Evolutionary conservation across 2,797 vertebrate genomes (phyloP), one percentile per base, ranked within the genome.

Genomic region (Pseudomugil tenellus): DNA sequence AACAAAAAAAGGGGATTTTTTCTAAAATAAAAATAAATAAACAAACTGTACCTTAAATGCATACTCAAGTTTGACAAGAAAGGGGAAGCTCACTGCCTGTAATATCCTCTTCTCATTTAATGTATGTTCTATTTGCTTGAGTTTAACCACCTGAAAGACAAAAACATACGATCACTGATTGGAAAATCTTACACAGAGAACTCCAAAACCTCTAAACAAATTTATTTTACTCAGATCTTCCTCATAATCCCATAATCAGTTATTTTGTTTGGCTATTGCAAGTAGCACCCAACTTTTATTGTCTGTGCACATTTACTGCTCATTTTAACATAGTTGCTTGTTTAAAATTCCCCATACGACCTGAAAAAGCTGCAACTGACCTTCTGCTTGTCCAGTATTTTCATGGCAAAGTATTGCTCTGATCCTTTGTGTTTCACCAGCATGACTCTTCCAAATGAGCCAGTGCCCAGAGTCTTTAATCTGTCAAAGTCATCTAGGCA

Each of bases 301-400:
- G 9, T 37, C 19, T 6, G 57, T 29, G 17, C 19, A 25, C 14
- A 35, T 62, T 57, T 55, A 37, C 59, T 0, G 41, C 35, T 57
- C 4, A 35, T 55, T 31, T 74, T 43, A 65, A 41, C 70, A 54
- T 10, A 19, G 7, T 43, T 67, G 13, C 65, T 39, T 37, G 56
- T 43, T 43, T 60, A n/a, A 31, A 71, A 51, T 51, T 62, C 39
- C 10, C 31, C 53, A 41, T 23, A 14, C 63, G 32, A 26, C 26
- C 25, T 41, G n/a, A 60, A 31, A 25, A 31, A 37, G 55, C 23
- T 21, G 28, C 26, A 58, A 93, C 96, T 66, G 60, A 98, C 97
- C 97, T 99, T 99, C 91, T 99, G 98, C 93, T 99, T 99, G 92
- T 99, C 98, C 94, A 99, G 90, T 92, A 99, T 97, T 93, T 99